Conservation (phyloP, 2,888 invertebrate genomes). For the Monopis laevigella region DNA sequence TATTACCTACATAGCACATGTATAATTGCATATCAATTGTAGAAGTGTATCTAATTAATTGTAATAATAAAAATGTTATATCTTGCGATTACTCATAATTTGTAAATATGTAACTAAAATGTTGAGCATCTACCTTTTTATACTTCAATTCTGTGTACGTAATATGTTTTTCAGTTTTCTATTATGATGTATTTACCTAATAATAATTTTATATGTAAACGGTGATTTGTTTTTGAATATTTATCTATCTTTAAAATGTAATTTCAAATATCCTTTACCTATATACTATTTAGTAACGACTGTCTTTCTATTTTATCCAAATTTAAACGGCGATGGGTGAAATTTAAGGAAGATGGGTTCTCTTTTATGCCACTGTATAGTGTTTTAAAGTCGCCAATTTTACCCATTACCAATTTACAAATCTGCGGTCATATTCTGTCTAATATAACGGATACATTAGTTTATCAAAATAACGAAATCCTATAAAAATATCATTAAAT, state of each 20-base stretch:
- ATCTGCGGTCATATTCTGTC: too few species aligned
- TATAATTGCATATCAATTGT: slow-evolving; percentile 53
- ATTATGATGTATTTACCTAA: neutral
- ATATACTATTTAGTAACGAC: too few species aligned
- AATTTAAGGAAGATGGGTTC: too few species aligned
- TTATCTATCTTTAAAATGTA: neutral
- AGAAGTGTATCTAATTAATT: slow-evolving; percentile 28
- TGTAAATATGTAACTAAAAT: slow-evolving; percentile 29
- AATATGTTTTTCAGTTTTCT: slow-evolving; percentile 1
- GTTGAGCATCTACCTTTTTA: slow-evolving; percentile 32
- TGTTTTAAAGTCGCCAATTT: too few species aligned
- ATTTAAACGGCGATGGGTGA: too few species aligned
- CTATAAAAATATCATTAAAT: too few species aligned
- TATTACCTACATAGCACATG: slow-evolving; percentile 52
- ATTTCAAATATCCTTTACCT: neutral
- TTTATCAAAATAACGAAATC: too few species aligned
- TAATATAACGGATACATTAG: too few species aligned
- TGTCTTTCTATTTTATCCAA: too few species aligned
- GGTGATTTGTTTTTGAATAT: neutral
- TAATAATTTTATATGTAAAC: neutral
- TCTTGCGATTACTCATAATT: slow-evolving; percentile 16
- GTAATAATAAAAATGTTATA: slow-evolving; percentile 13
- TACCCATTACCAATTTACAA: too few species aligned
- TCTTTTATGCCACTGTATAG: too few species aligned
- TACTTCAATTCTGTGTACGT: slow-evolving; percentile 32